Percentiles rank a stretch among this genome's conserved stretches.
Conservation (phyloP, 2,797 vertebrate species). For the Eutrigla gurnardus region DNA sequence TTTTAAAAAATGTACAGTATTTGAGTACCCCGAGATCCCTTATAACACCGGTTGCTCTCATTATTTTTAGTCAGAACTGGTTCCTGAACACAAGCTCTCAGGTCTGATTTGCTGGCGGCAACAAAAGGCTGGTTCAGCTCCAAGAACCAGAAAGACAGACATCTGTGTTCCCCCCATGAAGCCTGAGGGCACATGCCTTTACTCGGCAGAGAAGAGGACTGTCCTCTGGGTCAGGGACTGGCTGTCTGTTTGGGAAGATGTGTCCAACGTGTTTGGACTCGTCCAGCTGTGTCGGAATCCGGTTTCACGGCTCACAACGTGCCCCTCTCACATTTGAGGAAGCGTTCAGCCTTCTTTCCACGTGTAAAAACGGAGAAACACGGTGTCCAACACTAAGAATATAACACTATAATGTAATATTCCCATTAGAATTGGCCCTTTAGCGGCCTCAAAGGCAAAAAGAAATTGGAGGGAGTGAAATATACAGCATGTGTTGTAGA, state of each 20-base stretch:
- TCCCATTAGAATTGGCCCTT: not conserved
- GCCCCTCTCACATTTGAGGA: not conserved
- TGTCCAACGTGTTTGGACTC: not conserved
- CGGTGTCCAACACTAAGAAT: not conserved
- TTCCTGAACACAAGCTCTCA: slow-evolving; percentile 20
- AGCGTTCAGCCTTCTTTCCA: not conserved
- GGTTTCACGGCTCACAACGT: not conserved
- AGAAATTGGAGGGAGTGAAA: not conserved
- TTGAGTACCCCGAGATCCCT: too few species aligned
- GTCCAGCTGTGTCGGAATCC: not conserved
- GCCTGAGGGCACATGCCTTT: not conserved
- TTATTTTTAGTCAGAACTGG: slow-evolving; percentile 11
- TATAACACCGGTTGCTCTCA: not conserved
- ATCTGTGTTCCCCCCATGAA: slow-evolving; percentile 37
- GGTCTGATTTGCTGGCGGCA: not conserved
- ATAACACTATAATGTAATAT: not conserved
- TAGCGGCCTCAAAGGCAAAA: not conserved
- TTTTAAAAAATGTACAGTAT: not conserved
- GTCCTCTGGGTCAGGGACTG: not conserved
- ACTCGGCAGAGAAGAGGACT: not conserved
- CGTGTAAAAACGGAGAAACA: not conserved
- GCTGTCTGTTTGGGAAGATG: not conserved
- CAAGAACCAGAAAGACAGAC: slow-evolving; percentile 42
- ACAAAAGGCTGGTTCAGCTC: slow-evolving; percentile 8
- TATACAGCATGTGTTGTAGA: too few species aligned